phyloP scores from a whole-genome alignment of 2,888 invertebrate species.

The Lapara coniferarum region DNA sequence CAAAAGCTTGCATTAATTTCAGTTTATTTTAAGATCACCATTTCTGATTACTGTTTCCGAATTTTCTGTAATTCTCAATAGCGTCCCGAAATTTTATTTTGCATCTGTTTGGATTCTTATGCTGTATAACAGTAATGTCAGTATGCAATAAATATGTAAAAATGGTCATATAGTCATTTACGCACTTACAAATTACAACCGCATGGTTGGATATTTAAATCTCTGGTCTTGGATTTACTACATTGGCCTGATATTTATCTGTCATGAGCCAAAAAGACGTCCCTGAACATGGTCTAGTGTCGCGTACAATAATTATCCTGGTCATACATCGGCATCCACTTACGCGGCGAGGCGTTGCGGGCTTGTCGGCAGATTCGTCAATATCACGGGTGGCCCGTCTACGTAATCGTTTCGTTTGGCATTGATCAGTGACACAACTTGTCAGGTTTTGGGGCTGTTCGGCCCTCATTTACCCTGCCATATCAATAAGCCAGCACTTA shows the following conservation, averaged over 20 bases:
- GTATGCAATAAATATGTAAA: too few species aligned
- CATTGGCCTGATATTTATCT: neutral
- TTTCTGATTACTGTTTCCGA: too few species aligned
- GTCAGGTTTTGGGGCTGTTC: slow-evolving; percentile 5
- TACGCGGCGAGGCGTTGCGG: slow-evolving; percentile 3
- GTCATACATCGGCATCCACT: slow-evolving; percentile 18
- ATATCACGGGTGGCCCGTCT: slow-evolving; percentile 12
- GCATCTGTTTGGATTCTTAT: too few species aligned
- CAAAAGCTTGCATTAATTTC: too few species aligned
- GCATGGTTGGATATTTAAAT: too few species aligned
- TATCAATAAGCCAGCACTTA: neutral
- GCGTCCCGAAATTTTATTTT: too few species aligned
- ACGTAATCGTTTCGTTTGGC: slow-evolving; percentile 20
- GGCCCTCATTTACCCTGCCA: neutral
- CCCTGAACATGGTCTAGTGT: neutral
- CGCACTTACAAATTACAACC: too few species aligned
- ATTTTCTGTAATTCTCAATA: too few species aligned
- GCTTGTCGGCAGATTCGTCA: slow-evolving; percentile 13
- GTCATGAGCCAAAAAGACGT: neutral
- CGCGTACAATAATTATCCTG: neutral
- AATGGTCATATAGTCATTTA: too few species aligned
- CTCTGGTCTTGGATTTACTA: too few species aligned
- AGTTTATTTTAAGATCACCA: too few species aligned
- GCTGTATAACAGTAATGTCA: too few species aligned
- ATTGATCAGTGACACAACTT: slow-evolving; percentile 21